Conservation (phyloP, 2,113 vertebrate species). For the Bos javanicus region DNA sequence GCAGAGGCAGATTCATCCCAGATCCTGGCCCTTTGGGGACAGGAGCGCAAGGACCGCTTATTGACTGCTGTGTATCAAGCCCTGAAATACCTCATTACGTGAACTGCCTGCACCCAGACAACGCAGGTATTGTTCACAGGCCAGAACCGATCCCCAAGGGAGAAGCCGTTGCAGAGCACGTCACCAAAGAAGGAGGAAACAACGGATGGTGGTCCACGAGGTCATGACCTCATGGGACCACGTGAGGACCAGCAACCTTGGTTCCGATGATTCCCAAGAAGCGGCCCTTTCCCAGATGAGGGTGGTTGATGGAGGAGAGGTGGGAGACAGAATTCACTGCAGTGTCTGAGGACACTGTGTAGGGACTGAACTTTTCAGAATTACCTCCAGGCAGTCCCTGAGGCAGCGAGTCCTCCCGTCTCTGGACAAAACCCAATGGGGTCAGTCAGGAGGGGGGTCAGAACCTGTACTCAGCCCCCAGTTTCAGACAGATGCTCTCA, state of each 20-base stretch:
- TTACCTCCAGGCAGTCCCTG: not conserved
- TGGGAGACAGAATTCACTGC: not conserved
- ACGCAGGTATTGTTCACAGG: not conserved
- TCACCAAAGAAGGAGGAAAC: not conserved
- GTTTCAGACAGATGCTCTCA: not conserved
- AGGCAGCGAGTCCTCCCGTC: not conserved
- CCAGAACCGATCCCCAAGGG: not conserved
- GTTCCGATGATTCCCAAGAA: not conserved
- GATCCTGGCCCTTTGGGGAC: not conserved
- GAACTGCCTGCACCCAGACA: not conserved
- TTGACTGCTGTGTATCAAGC: not conserved
- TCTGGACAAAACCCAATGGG: not conserved
- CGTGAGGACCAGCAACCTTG: not conserved
- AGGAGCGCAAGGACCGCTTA: not conserved
- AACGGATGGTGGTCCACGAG: too few species aligned
- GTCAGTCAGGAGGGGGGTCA: too few species aligned
- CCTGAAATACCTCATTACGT: rapidly evolving
- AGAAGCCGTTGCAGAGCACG: not conserved
- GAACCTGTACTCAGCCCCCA: not conserved
- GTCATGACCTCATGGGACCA: not conserved
- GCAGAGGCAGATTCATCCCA: not conserved
- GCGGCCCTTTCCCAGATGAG: not conserved
- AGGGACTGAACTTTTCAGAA: not conserved
- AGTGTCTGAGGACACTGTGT: not conserved
- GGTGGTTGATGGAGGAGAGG: not conserved